phyloP scores from a whole-genome alignment of 2,888 invertebrate species.

The Molanna angustata region DNA sequence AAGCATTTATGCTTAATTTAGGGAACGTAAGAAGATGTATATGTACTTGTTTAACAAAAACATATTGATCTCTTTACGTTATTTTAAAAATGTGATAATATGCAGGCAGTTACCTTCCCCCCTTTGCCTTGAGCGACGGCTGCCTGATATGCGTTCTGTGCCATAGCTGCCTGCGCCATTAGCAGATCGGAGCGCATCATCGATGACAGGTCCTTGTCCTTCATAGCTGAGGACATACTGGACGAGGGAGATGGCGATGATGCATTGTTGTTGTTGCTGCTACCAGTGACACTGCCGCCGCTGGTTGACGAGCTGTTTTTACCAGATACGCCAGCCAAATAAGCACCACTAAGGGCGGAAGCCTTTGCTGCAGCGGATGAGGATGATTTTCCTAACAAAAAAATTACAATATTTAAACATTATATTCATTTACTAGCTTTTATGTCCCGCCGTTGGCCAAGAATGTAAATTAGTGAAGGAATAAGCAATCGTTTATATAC shows the following conservation, averaged over 20 bases:
- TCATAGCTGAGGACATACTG: conserved; percentile 38
- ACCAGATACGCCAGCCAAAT: conserved; percentile 23
- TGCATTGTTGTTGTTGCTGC: conserved; percentile 16
- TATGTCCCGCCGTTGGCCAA: no score
- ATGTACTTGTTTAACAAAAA: no score
- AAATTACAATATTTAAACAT: no score
- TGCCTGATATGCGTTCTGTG: conserved; percentile 53
- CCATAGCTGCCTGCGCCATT: conserved; percentile 50
- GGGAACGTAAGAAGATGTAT: no score
- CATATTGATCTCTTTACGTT: no score
- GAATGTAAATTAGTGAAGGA: no score
- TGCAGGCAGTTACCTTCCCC: no score
- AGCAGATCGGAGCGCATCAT: conserved; percentile 49
- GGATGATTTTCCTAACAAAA: conserved; percentile 35
- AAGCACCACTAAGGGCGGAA: conserved; percentile 29
- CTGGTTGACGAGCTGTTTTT: conserved; percentile 7
- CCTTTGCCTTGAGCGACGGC: conserved; percentile 38
- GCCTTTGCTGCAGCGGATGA: conserved; percentile 32
- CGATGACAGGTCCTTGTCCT: conserved; percentile 47
- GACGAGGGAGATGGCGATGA: conserved; percentile 39
- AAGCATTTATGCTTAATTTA: no score
- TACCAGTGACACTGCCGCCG: conserved; percentile 2
- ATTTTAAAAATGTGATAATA: no score
- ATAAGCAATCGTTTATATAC: no score
- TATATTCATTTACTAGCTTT: no score